Evolutionary conservation across 2,797 vertebrate species (phyloP), one percentile per base, ranked within the genome.

Genomic region (Typhlichthys eigenmanni): DNA sequence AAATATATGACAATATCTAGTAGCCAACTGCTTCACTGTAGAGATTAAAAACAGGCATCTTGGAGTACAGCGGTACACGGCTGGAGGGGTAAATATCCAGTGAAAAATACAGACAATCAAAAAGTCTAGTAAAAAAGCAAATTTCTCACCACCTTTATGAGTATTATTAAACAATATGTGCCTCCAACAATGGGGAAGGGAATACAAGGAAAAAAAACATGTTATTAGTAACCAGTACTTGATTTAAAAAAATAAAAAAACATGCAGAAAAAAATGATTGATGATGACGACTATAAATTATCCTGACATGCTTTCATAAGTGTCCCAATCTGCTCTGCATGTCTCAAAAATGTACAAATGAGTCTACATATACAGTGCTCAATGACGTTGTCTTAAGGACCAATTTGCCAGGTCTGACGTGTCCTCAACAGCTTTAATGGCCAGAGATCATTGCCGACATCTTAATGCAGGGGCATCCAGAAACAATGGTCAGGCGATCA

Each of bases 401-500:
- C 78, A 75, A 85, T 84, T 87, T 74, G 24, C 47, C 45, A 1
- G 76, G 69, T 84, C 50, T 60, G 68, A 80, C 66, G 71, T 68
- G 71, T 71, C 50, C 70, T 68, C 56, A 75, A 76, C 81, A 80
- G 32, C 14, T 5, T 57, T 6, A 70, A 14, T 14, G 53, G 54
- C 8, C 49, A 67, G 72, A 57, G 43, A 77, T 79, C 63, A 60
- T 63, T 47, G 71, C 14, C 82, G 88, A 92, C 83, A 79, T 76
- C 64, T 83, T 91, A 91, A 91, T 89, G 84, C 69, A 80, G n/a
- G 58, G 68, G 78, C 62, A 72, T 62, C 61, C 1, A 60, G 47
- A 32, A 14, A 55, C 1, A 3, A 43, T 29, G 45, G 60, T 56
- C 52, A 66, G 53, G 13, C 17, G 64, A 60, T 64, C 62, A 61